Evolutionary conservation across 2,888 invertebrate genomes (phyloP).

Genomic region (Ceraclea dissimilis): DNA sequence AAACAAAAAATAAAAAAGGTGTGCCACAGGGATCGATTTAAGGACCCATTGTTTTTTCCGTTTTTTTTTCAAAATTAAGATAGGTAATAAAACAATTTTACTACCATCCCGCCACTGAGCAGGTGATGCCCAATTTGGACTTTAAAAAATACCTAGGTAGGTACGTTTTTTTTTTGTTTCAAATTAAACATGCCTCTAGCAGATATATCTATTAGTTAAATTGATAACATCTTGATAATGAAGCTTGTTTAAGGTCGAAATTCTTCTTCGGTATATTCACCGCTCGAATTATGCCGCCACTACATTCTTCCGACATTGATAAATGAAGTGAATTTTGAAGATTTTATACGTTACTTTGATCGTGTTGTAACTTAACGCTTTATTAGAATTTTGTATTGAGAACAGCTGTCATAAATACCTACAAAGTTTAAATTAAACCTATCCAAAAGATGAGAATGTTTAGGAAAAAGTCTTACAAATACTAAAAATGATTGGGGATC

Average conservation of each 20-base stretch:
- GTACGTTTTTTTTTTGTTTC: not conserved
- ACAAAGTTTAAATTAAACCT: too few species aligned
- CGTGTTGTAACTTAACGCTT: too few species aligned
- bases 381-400: too few species aligned
- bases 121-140: not conserved
- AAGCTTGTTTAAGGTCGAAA: not conserved
- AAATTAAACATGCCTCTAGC: not conserved
- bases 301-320: too few species aligned
- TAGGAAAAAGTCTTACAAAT: too few species aligned
- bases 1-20: not conserved
- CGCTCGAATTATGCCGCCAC: too few species aligned
- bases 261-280: too few species aligned
- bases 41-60: not conserved
- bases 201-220: not conserved
- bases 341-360: too few species aligned
- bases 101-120: not conserved
- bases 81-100: not conserved
- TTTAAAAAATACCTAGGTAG: not conserved
- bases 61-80: not conserved
- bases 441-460: too few species aligned
- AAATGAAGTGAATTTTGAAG: too few species aligned
- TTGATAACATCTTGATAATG: conserved; percentile 1
- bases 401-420: too few species aligned
- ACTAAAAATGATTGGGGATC: too few species aligned
- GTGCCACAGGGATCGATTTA: not conserved